Conservation (phyloP, 2,888 invertebrate species). For the Polietes domitor region DNA sequence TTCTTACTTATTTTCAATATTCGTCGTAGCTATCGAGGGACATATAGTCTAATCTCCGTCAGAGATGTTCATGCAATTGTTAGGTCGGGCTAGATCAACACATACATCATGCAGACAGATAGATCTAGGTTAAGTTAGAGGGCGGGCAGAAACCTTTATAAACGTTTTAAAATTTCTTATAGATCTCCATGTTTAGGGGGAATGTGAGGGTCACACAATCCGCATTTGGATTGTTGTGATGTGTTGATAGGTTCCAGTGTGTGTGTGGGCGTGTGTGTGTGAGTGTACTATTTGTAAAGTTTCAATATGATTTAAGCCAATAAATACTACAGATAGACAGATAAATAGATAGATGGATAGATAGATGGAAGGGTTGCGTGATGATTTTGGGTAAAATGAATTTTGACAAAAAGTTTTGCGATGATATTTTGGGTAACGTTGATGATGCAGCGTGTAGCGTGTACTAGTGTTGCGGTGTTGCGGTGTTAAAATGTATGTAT, state of each 20-base stretch:
- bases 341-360: constrained; percentile 7
- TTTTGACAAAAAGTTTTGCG: not conserved
- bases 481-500: not conserved
- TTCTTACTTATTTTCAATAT: not conserved
- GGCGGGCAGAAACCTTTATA: not conserved
- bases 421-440: too few relatives aligned
- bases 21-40: too few relatives aligned
- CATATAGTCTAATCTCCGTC: too few relatives aligned
- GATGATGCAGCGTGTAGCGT: not conserved
- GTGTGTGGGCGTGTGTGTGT: constrained; percentile 42
- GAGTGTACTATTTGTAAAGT: constrained; percentile 49
- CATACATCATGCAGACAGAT: not conserved
- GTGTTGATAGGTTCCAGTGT: constrained; percentile 10
- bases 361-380: not conserved
- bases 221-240: not conserved
- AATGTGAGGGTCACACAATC: too few relatives aligned
- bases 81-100: not conserved
- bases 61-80: constrained; percentile 8
- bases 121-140: not conserved
- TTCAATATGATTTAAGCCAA: constrained; percentile 59
- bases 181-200: not conserved
- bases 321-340: constrained; percentile 46
- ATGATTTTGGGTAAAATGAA: not conserved
- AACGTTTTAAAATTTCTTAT: not conserved
- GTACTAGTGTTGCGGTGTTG: not conserved